Base-by-base conservation (phyloP, 92 coral and sea anemone species). In the Pocillopora meandrina region DNA sequence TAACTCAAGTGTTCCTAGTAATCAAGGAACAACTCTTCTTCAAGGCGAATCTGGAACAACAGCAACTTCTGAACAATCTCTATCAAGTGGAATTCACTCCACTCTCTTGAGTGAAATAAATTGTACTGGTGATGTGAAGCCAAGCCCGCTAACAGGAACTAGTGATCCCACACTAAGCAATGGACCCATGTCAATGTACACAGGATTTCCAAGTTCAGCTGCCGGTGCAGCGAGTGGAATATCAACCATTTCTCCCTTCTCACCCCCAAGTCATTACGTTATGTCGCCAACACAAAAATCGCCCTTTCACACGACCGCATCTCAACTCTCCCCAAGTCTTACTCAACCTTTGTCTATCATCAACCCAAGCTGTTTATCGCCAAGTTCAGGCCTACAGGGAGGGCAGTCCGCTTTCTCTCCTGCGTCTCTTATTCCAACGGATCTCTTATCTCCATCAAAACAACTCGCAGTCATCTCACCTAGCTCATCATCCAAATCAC, bases 401-500 rank as follows among this genome's bases (percentile, higher is more conserved):
- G 77, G 87, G 79, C 98, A 91, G 60, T 90, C 95, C 9, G 83
- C 95, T 47, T 87, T 95, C 68, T 95, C 99, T 7, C 95, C 98
- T 3, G 52, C 52, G 5, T 85, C 98, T 35, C 77, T 96, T 72
- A 87, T 96, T 77, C 91, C 96, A 21, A 79, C 92, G 21, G 91
- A 87, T 66, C 87, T 91, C 57, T 74, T 91, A 76, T 96, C 99
- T 0, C 99, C 99, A 42, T 83, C 96, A 36, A 87, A 93, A 64
- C 90, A 87, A 84, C 88, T 92, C 75, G 90, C 98, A n/a, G 87
- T 97, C 71, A 92, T 94, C 47, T 97, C 99, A 15, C 99, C 99
- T 2, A 74, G 89, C 57, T 87, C 92, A 26, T 88, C 86, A 42
- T 88, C 86, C 62, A 92, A 92, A 91, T 90, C 95, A 18, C 92